Evolutionary conservation across 2,113 vertebrate species (phyloP).

Genomic region (Calyptomena viridis): DNA sequence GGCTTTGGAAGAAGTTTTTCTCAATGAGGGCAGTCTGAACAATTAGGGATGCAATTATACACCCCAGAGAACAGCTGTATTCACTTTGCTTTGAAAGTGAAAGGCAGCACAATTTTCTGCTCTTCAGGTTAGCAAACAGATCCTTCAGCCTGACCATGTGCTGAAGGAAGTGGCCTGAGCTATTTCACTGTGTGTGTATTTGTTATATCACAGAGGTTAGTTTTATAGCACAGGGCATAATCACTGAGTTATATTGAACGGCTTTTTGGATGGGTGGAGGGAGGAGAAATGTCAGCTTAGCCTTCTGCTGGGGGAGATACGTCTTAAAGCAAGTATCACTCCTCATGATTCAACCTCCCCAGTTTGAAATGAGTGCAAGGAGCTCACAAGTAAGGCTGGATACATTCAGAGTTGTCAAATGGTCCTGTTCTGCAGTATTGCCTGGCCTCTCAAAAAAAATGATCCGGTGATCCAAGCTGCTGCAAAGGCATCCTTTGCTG

Average conservation of each 20-base stretch:
- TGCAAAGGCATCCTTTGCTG: not conserved
- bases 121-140: not conserved
- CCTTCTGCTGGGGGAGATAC: not conserved
- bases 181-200: not conserved
- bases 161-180: not conserved
- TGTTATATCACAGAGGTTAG: not conserved
- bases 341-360: not conserved
- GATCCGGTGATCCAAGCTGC: not conserved
- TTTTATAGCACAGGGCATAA: not conserved
- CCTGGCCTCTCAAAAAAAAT: not conserved
- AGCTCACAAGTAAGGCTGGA: not conserved
- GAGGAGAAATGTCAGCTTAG: not conserved
- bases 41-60: constrained; percentile 5
- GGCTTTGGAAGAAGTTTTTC: not conserved
- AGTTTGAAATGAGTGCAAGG: not conserved
- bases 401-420: not conserved
- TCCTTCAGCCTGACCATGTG: not conserved
- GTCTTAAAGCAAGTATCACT: not conserved
- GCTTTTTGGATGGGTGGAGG: not conserved
- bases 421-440: not conserved
- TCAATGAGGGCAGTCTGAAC: not conserved
- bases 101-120: not conserved
- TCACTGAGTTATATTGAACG: not conserved
- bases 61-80: not conserved
- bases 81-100: not conserved